A percentile compares a stretch with the other conserved stretches of the same genome.
Evolutionary conservation across 2,797 vertebrate genomes (phyloP).

Genomic region (Hozukius guyotensis): DNA sequence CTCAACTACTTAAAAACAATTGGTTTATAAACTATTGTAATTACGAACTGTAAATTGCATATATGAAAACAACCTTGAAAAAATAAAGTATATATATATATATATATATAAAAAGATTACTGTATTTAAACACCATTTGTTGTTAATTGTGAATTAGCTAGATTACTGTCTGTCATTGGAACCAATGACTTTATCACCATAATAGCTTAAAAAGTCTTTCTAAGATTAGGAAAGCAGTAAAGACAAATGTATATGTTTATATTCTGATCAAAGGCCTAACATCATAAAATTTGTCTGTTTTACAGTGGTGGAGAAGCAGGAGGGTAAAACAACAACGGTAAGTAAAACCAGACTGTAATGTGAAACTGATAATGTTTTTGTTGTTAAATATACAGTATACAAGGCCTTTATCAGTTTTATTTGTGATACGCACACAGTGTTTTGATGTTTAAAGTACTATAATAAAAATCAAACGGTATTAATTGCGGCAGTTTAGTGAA

Average conservation of each 20-base stretch:
- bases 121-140: too few species aligned
- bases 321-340: slow-evolving; percentile 74
- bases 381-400: not conserved
- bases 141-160: too few species aligned
- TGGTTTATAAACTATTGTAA: too few species aligned
- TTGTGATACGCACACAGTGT: not conserved
- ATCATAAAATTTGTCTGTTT: slow-evolving; percentile 18
- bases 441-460: not conserved
- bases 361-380: not conserved
- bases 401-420: not conserved
- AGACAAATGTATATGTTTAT: too few species aligned
- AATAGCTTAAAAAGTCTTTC: accelerated
- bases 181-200: not conserved
- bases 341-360: slow-evolving; percentile 29
- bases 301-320: slow-evolving; percentile 79
- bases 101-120: not conserved
- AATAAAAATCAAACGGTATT: not conserved
- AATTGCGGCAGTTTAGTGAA: not conserved
- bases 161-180: too few species aligned
- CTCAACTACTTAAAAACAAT: too few species aligned
- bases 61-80: too few species aligned
- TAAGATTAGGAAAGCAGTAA: not conserved
- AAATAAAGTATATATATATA: too few species aligned
- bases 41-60: too few species aligned
- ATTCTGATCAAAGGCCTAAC: not conserved